These are phyloP conservation scores for Podabrus alpinus DNA, from an alignment of 2,888 invertebrate genomes.

Conservation along the genomic window DNA sequence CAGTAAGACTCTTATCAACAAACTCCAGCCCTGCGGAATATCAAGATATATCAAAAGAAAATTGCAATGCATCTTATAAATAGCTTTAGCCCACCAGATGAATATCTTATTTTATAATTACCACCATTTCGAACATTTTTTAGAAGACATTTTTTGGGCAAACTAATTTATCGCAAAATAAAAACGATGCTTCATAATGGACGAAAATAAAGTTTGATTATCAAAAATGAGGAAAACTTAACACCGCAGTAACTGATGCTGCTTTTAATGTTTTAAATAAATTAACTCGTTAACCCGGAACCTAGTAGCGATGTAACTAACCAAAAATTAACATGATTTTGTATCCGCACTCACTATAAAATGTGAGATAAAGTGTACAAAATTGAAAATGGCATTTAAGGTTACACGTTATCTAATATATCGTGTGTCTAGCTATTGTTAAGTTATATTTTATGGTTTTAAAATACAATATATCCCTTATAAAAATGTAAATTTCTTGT, in stretches of 20 bases:
- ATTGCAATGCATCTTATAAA: constrained; percentile 18
- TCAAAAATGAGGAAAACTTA: background rate
- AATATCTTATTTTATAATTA: background rate
- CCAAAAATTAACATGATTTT: background rate
- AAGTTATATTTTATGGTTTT: background rate
- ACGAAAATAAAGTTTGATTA: background rate
- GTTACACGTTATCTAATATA: background rate
- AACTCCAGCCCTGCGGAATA: constrained; percentile 21
- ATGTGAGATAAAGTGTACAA: background rate
- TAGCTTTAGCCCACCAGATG: background rate
- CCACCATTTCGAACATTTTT: background rate
- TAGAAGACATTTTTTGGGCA: background rate
- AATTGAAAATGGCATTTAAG: background rate
- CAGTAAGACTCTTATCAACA: constrained; percentile 24
- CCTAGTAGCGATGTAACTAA: background rate
- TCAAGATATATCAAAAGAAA: constrained; percentile 22
- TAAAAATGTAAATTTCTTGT: background rate
- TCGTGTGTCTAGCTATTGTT: background rate
- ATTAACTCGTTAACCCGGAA: background rate
- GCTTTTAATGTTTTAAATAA: background rate
- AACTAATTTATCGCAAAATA: background rate
- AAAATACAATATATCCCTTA: background rate
- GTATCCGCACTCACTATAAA: background rate
- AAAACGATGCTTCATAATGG: background rate
- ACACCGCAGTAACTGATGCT: background rate